phyloP scores from a whole-genome alignment of 2,888 invertebrate genomes.

The Tipula confusa region DNA sequence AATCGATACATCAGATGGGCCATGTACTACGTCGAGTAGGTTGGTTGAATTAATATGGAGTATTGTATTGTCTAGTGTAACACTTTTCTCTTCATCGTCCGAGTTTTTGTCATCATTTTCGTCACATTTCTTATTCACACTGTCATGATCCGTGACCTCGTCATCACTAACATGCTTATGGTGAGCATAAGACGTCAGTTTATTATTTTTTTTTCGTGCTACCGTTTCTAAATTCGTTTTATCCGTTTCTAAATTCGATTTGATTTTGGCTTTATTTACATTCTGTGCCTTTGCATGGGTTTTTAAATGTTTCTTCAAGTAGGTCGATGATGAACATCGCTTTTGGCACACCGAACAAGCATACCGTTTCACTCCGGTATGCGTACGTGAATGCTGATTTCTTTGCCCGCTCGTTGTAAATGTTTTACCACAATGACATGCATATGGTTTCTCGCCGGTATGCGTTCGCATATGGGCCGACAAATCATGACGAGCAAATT shows the following conservation, averaged over 20 bases:
- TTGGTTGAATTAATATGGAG: not conserved
- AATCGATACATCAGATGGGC: not conserved
- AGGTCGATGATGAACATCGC: slow-evolving; percentile 15
- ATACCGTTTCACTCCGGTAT: slow-evolving; percentile 41
- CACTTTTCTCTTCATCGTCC: not conserved
- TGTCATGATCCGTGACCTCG: not conserved
- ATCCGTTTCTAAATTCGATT: not conserved
- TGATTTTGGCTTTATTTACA: not conserved
- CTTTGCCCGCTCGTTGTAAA: slow-evolving; percentile 49
- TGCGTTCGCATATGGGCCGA: slow-evolving; percentile 42
- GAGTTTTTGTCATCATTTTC: not conserved
- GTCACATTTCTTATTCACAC: not conserved
- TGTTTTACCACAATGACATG: slow-evolving; percentile 44
- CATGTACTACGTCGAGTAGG: not conserved
- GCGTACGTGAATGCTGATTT: slow-evolving; percentile 47
- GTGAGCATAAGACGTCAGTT: not conserved
- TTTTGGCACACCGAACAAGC: not conserved
- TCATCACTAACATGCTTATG: not conserved
- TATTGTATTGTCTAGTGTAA: not conserved
- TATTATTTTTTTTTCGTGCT: not conserved
- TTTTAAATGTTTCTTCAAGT: slow-evolving; percentile 27
- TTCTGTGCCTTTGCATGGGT: not conserved
- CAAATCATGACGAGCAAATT: slow-evolving; percentile 33
- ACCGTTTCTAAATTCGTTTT: not conserved
- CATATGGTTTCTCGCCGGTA: slow-evolving; percentile 51